These are phyloP conservation scores for Andricus quercusramuli DNA, from an alignment of 2,888 invertebrate genomes.

Conservation along the genomic window DNA sequence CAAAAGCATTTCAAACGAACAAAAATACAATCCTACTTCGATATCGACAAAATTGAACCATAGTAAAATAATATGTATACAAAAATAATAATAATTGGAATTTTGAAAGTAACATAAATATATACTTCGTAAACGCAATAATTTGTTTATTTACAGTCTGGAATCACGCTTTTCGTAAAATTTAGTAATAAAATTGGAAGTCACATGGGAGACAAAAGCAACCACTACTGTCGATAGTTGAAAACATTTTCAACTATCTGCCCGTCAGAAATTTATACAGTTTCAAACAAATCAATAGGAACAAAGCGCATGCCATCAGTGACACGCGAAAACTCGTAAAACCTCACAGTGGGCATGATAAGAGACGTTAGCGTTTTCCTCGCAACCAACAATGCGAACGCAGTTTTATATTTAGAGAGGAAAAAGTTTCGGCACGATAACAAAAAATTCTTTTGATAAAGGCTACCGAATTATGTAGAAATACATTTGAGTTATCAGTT, in stretches of 20 bases:
- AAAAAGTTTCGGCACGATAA: background rate
- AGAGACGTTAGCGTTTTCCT: background rate
- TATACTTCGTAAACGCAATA: no score
- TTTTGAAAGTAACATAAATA: no score
- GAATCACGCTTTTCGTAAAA: background rate
- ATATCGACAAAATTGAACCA: no score
- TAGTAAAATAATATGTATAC: no score
- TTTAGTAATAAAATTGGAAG: background rate
- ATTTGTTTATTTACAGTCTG: no score
- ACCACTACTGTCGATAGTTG: background rate
- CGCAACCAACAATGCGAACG: background rate
- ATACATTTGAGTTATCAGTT: no score
- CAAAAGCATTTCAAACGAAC: no score
- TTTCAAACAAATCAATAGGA: background rate
- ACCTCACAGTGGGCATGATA: background rate
- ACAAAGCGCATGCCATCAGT: background rate
- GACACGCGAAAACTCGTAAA: background rate
- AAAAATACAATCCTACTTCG: no score
- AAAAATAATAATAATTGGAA: no score
- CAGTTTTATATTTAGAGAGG: background rate
- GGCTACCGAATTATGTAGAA: no score
- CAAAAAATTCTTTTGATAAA: background rate
- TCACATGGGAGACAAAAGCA: background rate
- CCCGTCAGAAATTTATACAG: background rate
- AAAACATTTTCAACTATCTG: background rate